Evolutionary conservation across 2,888 invertebrate genomes (phyloP), one percentile per base, ranked within the genome.

Genomic region (Oxycera nigricornis): DNA sequence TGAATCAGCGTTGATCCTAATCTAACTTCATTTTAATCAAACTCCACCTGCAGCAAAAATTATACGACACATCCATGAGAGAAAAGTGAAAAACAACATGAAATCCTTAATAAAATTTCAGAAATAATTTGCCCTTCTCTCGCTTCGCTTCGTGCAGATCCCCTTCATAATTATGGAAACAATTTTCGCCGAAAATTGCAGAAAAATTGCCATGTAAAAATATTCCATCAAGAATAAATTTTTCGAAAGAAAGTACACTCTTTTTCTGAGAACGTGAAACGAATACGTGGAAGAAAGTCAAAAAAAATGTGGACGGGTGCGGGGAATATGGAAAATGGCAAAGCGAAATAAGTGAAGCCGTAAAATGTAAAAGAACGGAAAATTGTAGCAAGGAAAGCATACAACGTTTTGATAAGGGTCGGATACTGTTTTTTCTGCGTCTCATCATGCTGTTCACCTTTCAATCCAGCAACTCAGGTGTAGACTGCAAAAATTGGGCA

Each of bases 131-230:
- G 20, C 55, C 14, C 24, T 55, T 55, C 55, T 20, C 6, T 55
- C 22, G 22, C 55, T 55, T 55, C 55, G 11, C 24, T 22, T 55
- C 55, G 22, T 55, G 55, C 24, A 55, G 24, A 55, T 55, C 55
- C 55, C 55, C 24, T 17, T 55, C 55, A 55, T 55, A 55, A 55
- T 55, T 55, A 55, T 2, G 55, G 24, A 55, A 55, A 55, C 61
- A 61, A 61, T 61, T 61, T 61, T 61, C 61, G 31, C n/a, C 30
- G 30, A 61, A 61, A 61, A 61, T 61, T 61, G 22, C 61, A 61
- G 30, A 61, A 61, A 61, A 61, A 61, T 61, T 28, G 28, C 14
- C 61, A 61, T 61, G 61, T 61, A 61, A 61, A 61, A 61, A 61
- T 28, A 61, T 61, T 61, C 61, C 61, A 61, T 61, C 30, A 61